phyloP scores from a whole-genome alignment of 2,888 invertebrate genomes.

The Zelleria hepariella region DNA sequence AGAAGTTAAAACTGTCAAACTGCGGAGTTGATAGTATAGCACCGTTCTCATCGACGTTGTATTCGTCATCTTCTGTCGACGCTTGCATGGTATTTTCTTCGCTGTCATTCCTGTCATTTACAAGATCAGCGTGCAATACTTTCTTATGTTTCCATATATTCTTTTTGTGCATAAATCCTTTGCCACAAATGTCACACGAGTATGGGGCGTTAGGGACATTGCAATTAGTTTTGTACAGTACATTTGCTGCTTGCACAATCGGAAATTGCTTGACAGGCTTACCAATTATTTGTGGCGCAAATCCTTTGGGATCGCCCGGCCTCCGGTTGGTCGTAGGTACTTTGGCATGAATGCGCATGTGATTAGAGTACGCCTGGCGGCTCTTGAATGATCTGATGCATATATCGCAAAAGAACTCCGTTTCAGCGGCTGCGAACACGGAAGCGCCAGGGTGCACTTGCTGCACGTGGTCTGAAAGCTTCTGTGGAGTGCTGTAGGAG shows the following conservation, averaged over 20 bases:
- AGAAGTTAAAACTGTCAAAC: constrained; percentile 64
- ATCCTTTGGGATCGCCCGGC: constrained; percentile 48
- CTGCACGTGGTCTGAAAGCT: constrained; percentile 70
- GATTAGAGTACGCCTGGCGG: constrained; percentile 68
- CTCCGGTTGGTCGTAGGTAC: constrained; percentile 64
- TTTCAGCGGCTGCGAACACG: constrained; percentile 29
- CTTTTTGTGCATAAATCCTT: constrained; percentile 70
- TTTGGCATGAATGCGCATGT: constrained; percentile 68
- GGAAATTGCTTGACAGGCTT: constrained; percentile 54
- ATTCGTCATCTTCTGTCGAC: constrained; percentile 65
- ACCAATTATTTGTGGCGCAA: constrained; percentile 56
- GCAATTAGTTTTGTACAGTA: constrained; percentile 48
- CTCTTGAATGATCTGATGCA: constrained; percentile 74
- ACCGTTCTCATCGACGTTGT: constrained; percentile 58
- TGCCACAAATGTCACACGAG: constrained; percentile 77
- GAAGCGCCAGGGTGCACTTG: constrained; percentile 57
- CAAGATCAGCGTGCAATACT: constrained; percentile 61
- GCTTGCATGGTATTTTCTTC: constrained; percentile 67
- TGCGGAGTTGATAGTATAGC: constrained; percentile 57
- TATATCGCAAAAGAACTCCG: constrained; percentile 67
- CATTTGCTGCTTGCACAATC: constrained; percentile 42
- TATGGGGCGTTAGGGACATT: constrained; percentile 66
- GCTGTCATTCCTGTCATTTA: constrained; percentile 58
- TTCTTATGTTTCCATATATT: constrained; percentile 71
- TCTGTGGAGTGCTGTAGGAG: constrained; percentile 75